These are phyloP conservation scores for Metaphire vulgaris DNA, from an alignment of 1,140 invertebrate species.

Conservation along the genomic window DNA sequence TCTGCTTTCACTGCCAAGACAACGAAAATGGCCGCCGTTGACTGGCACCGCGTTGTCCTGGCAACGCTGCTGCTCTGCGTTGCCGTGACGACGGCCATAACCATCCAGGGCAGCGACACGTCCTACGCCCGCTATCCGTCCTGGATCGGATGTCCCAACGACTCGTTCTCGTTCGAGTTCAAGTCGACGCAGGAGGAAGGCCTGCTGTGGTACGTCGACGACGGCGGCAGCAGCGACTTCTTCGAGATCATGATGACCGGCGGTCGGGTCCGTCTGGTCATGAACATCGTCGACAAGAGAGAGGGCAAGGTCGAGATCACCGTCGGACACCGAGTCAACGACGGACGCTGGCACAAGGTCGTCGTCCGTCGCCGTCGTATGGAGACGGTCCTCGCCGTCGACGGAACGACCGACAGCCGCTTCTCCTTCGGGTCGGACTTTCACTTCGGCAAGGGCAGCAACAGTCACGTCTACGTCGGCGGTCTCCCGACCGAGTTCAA, in stretches of 20 bases:
- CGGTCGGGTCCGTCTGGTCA: constrained; percentile 32
- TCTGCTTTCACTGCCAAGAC: too few relatives aligned
- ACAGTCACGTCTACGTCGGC: constrained; percentile 39
- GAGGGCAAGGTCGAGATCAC: constrained; percentile 34
- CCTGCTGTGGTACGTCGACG: constrained; percentile 45
- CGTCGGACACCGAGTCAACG: constrained; percentile 36
- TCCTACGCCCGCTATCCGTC: constrained; percentile 41
- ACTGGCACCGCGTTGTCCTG: too few relatives aligned
- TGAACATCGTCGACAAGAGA: constrained; percentile 42
- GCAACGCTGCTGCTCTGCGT: too few relatives aligned
- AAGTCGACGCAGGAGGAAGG: constrained; percentile 33
- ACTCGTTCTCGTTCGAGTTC: constrained; percentile 44
- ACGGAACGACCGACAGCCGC: constrained; percentile 33
- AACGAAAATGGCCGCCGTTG: too few relatives aligned
- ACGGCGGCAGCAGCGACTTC: constrained; percentile 43
- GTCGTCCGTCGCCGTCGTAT: constrained; percentile 40
- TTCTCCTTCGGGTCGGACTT: constrained; percentile 40
- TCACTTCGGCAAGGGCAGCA: constrained; percentile 35
- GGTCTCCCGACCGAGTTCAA: constrained; percentile 37
- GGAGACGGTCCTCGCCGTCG: constrained; percentile 41
- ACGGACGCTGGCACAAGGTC: constrained; percentile 44
- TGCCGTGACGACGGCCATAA: too few relatives aligned
- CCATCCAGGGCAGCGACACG: constrained; percentile 14
- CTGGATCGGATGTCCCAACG: constrained; percentile 46
- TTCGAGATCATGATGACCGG: constrained; percentile 22